Evolutionary conservation across 2,888 invertebrate species (phyloP).

Genomic region (Lutraria lutraria): DNA sequence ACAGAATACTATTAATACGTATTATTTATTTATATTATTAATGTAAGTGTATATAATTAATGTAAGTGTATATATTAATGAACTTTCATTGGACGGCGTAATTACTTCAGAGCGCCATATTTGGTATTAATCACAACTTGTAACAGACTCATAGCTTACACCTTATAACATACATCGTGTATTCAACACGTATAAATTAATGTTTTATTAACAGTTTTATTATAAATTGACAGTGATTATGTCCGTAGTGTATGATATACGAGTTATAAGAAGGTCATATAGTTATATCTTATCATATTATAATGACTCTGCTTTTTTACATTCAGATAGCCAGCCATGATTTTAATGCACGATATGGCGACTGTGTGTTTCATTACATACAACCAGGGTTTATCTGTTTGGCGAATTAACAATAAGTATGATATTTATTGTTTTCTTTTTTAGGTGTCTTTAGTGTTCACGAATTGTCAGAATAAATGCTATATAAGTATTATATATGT

Average conservation of each 20-base stretch:
- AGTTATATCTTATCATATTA: background rate
- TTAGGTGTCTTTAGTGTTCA: too few relatives aligned
- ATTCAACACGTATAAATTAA: conserved; percentile 33
- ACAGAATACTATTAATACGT: conserved; percentile 28
- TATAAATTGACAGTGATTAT: background rate
- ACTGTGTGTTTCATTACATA: background rate
- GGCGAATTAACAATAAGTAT: background rate
- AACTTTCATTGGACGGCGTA: background rate
- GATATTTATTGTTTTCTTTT: too few relatives aligned
- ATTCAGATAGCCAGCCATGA: background rate
- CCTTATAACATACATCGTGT: background rate
- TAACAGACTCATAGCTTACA: conserved; percentile 13
- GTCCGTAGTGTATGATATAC: background rate
- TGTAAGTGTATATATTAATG: conserved; percentile 31
- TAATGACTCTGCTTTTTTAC: conserved; percentile 13
- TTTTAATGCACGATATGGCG: background rate
- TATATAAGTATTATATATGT: too few relatives aligned
- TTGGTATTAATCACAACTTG: conserved; percentile 15
- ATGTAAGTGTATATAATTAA: conserved; percentile 22
- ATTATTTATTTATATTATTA: conserved; percentile 29
- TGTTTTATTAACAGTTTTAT: conserved; percentile 42
- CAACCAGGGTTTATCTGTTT: background rate
- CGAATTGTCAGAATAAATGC: too few relatives aligned
- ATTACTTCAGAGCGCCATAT: conserved; percentile 2
- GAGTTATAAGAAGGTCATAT: background rate